Evolutionary conservation across 2,888 invertebrate species (phyloP).

Genomic region (Sympetrum striolatum): DNA sequence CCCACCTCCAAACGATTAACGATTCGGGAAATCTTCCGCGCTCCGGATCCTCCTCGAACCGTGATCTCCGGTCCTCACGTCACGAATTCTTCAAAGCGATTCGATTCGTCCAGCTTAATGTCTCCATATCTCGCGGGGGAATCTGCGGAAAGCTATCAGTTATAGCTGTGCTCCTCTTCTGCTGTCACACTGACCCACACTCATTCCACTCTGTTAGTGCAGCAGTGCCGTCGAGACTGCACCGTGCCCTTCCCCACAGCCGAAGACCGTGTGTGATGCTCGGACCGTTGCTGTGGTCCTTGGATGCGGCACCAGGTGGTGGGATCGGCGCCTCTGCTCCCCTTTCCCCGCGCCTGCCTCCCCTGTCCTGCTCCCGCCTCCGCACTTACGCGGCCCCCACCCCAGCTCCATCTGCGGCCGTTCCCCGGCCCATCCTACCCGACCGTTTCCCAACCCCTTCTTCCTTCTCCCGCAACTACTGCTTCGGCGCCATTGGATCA

Average conservation of each 20-base stretch:
- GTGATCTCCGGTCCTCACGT: background rate
- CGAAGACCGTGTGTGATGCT: conserved; percentile 29
- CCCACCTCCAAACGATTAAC: background rate
- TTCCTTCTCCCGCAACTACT: background rate
- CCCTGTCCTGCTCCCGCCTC: background rate
- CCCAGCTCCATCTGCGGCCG: background rate
- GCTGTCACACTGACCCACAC: conserved; percentile 29
- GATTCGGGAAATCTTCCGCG: background rate
- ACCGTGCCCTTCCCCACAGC: conserved; percentile 41
- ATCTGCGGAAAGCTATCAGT: background rate
- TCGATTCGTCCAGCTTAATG: background rate
- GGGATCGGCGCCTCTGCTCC: conserved; percentile 25
- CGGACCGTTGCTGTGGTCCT: conserved; percentile 35
- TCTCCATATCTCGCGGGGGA: background rate
- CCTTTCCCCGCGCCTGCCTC: background rate
- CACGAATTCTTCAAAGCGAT: background rate
- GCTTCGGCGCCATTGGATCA: conserved; percentile 38
- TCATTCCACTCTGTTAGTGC: background rate
- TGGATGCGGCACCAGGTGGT: conserved; percentile 41
- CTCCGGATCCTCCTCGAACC: background rate
- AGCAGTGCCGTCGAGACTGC: background rate
- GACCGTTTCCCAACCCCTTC: background rate
- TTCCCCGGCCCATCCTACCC: background rate
- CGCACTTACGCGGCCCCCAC: background rate
- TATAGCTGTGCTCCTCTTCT: background rate